phyloP scores from a whole-genome alignment of 2,797 vertebrate species.

The Urophycis tenuis region DNA sequence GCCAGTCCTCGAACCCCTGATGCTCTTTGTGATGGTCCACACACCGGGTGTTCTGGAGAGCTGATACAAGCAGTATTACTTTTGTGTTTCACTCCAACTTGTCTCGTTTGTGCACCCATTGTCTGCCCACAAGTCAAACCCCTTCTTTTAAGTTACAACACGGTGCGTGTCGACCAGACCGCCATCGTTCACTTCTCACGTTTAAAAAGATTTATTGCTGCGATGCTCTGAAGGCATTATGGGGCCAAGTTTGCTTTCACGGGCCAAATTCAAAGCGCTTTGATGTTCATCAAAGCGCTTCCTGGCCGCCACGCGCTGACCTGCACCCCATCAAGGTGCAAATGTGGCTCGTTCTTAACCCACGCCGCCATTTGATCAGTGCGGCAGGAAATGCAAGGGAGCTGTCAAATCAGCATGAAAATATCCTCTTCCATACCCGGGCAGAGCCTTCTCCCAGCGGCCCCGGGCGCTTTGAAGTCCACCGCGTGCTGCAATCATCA shows the following conservation, averaged over 20 bases:
- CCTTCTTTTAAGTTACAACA: not conserved
- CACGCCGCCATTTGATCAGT: conserved; percentile 58
- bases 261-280: conserved; percentile 51
- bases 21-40: too few relatives aligned
- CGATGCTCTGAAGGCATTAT: conserved; percentile 24
- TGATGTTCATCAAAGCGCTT: conserved; percentile 66
- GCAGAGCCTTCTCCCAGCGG: conserved; percentile 30
- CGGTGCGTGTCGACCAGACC: not conserved
- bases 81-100: not conserved
- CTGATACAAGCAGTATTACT: not conserved
- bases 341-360: conserved; percentile 53
- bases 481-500: conserved; percentile 67
- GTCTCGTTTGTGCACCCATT: not conserved
- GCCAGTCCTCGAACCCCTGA: too few relatives aligned
- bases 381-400: conserved; percentile 55
- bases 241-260: conserved; percentile 42
- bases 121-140: not conserved
- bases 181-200: conserved; percentile 15
- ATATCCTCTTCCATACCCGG: conserved; percentile 48
- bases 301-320: conserved; percentile 53
- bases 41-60: not conserved
- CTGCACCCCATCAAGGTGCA: conserved; percentile 64
- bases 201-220: conserved; percentile 15
- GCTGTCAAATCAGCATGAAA: conserved; percentile 70
- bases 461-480: conserved; percentile 64